Base-by-base conservation (phyloP, 2,797 vertebrate genomes). In the Onychomys arenicola region DNA sequence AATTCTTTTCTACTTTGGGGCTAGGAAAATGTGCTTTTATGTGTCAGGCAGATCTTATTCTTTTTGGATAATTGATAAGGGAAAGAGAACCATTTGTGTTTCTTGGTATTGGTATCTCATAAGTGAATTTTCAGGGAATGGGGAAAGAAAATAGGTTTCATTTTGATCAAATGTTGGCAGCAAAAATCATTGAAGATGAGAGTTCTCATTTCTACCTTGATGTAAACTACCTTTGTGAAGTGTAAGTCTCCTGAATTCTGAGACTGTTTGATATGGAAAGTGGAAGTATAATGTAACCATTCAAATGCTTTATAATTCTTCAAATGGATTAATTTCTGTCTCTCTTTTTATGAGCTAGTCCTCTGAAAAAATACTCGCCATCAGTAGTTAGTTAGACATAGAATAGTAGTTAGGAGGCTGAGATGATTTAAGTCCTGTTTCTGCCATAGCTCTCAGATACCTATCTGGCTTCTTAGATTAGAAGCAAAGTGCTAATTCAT, bases 381-480 rank as follows among this genome's bases (percentile, higher is more conserved):
- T 67, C 65, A 86, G 55, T 90, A 91, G 92, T 83, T 61, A 92
- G 76, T 93, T 83, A 94, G 63, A 90, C 52, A 95, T 19, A 82
- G 63, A 89, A 89, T 40, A 49, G 91, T 93, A 73, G 49, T 90
- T 88, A 63, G 77, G 78, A 95, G 59, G 77, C 82, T 82, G n/a
- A 96, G 73, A 85, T 93, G 71, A 90, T 88, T 93, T 94, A 96
- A 95, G 43, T 89, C 21, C 34, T 67, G 49, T 71, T 91, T 96
- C n/a, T 82, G 59, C n/a, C 21, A 1, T 89, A 92, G 12, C 37
- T 85, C 52, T 89, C 40, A 82, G 82, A 81, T 86, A 57, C 73
- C 76, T 95, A 13, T 85, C 75, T 34, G 63, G 61, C 17, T 46
- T 86, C 57, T 93, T 93, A 76, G 87, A 80, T 89, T 49, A 82